Conservation (phyloP, 2,113 vertebrate species). For the Rutilus rutilus region DNA sequence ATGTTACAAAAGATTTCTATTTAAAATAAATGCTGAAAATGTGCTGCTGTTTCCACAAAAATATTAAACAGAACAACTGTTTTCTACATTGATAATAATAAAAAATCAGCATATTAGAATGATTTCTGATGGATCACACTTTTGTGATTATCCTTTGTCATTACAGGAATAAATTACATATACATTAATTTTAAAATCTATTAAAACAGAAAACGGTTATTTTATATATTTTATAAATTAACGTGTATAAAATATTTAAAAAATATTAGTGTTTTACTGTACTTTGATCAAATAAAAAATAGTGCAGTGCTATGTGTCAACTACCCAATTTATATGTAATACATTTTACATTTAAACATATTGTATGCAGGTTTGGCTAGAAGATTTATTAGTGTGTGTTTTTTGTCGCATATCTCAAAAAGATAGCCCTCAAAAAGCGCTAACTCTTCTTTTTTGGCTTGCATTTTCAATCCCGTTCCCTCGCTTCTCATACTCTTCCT, state of each 20-base stretch:
- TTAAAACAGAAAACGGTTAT: no score
- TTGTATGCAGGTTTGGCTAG: not conserved
- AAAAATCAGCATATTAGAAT: not conserved
- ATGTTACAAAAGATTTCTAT: no score
- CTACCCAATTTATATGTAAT: not conserved
- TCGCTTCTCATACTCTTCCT: slow-evolving; percentile 28
- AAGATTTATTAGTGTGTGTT: not conserved
- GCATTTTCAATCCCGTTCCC: slow-evolving; percentile 7
- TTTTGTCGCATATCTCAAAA: not conserved
- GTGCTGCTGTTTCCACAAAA: no score
- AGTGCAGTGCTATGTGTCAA: not conserved
- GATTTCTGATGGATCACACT: not conserved
- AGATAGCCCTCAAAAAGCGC: not conserved
- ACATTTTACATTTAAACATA: not conserved
- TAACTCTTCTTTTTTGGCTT: not conserved
- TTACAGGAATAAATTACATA: not conserved
- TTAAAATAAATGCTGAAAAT: no score
- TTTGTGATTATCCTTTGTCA: not conserved
- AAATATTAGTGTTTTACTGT: no score
- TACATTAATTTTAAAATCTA: no score
- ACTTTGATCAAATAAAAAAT: not conserved
- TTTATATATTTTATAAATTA: no score
- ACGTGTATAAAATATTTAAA: no score
- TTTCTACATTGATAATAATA: not conserved
- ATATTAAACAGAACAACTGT: no score